Evolutionary conservation across 2,797 vertebrate species (phyloP), one percentile per base, ranked within the genome.

Genomic region (Coccyzus lansbergi): DNA sequence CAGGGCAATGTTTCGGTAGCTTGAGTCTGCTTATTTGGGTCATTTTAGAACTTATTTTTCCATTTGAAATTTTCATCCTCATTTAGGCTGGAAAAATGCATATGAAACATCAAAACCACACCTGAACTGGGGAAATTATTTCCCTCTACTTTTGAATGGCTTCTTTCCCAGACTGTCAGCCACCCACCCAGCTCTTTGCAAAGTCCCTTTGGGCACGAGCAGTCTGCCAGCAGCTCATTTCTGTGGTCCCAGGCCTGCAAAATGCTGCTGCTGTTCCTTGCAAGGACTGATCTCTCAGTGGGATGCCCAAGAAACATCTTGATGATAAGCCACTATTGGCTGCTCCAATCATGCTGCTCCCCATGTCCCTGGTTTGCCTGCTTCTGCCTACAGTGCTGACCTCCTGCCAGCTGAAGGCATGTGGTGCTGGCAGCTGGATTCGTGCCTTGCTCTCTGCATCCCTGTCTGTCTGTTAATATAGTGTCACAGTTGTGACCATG

Each of bases 91-190:
- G 81, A 64, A 83, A 83, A 52, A 60, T 9, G 36, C 21, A 29
- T 18, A 14, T 56, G 33, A 78, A 93, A 78, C 62, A 83, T 64
- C 58, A 53, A 95, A 94, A 70, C 40, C 36, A 75, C 83, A 95
- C 80, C 94, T 94, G 79, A 94, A 68, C 16, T 68, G 53, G 68
- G 77, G 83, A 83, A 83, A 83, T 46, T 31, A 77, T 78, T 90
- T 93, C 36, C 60, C 36, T 75, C 36, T 92, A 58, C 46, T 78
- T 90, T 70, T 52, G 65, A 92, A 90, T 77, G 71, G 31, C 60
- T 94, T 56, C 36, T 91, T 94, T 86, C 40, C 56, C 90, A 87
- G 82, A 64, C 82, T 93, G 79, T 63, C 91, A 94, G 36, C 60
- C 88, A 82, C 59, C 67, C 83, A 90, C 67, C 83, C 88, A 86